A percentile compares a stretch with the other conserved stretches of the same genome.
Conservation (phyloP, 2,888 invertebrate species). For the Vannuccia rotundouncinata region DNA sequence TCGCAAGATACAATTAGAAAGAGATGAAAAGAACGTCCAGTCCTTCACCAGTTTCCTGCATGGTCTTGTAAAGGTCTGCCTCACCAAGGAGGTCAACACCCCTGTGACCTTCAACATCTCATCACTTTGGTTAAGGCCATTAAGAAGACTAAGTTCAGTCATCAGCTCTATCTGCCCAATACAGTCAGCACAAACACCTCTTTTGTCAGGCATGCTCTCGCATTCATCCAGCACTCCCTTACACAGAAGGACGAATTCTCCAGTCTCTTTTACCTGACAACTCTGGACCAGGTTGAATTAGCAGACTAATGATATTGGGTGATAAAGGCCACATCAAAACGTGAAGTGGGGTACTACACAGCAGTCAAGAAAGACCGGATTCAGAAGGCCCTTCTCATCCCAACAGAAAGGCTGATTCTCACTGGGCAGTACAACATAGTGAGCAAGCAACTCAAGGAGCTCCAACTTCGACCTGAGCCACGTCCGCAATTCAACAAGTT, state of each 20-base stretch:
- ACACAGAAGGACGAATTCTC: not conserved
- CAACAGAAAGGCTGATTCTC: not conserved
- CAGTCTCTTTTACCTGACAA: not conserved
- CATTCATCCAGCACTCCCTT: not conserved
- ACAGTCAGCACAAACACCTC: not conserved
- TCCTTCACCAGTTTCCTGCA: not conserved
- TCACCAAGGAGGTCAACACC: not conserved
- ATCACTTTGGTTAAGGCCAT: not conserved
- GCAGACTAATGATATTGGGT: not conserved
- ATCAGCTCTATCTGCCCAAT: not conserved
- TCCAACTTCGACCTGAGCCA: no score
- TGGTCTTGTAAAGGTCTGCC: not conserved
- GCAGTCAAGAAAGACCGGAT: not conserved
- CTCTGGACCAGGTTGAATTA: not conserved
- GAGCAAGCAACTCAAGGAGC: not conserved
- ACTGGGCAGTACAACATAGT: not conserved
- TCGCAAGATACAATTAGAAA: not conserved
- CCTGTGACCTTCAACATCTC: not conserved
- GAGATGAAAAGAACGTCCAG: not conserved
- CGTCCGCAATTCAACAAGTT: not conserved
- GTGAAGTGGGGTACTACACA: not conserved
- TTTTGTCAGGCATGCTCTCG: not conserved
- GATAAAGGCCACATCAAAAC: not conserved
- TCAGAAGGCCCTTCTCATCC: not conserved
- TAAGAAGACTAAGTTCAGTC: not conserved